Evolutionary conservation across 2,797 vertebrate genomes (phyloP), one percentile per base, ranked within the genome.

Genomic region (Melanotaenia trifasciata): DNA sequence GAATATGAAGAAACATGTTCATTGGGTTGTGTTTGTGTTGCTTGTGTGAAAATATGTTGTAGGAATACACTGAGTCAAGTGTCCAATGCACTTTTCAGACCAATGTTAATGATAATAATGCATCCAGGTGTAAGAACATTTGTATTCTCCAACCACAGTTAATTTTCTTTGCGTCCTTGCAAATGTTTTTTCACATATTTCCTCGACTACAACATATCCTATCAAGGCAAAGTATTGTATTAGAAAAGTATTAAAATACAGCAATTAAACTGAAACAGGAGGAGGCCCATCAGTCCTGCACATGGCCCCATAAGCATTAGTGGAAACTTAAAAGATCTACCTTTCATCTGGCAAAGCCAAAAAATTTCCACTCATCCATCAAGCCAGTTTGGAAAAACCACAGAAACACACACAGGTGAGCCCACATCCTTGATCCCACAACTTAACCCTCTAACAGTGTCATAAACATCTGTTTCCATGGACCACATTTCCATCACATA

Each of bases 341-440:
- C 35, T 72, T 33, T 47, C 76, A 86, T 78, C 50, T 80, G 72
- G 47, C 28, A 18, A 59, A 33, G 40, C n/a, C 58, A 51, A 45
- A 70, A 58, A 60, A 10, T 22, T 60, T 76, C 72, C 64, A n/a
- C 20, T n/a, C 67, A 83, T 78, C 71, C 62, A 70, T 59, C 50
- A 12, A 74, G 24, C 3, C 73, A 73, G 70, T 61, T 66, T 32
- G 1, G 56, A 13, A 72, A 36, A 58, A 33, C 76, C 74, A 62
- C 67, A 68, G 18, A 72, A 64, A 51, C 64, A 64, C 59, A 83
- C 69, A 66, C 51, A 84, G 72, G 75, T 79, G 71, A 77, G 78
- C 80, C 79, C 80, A 89, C 78, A 88, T 81, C 79, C 77, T 28
- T 50, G 43, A 72, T 54, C 70, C 79, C 75, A 58, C 78, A 74